Percentiles rank a stretch among this genome's conserved stretches.
Evolutionary conservation across 2,113 vertebrate genomes (phyloP).

Genomic region (Ascaphus truei): DNA sequence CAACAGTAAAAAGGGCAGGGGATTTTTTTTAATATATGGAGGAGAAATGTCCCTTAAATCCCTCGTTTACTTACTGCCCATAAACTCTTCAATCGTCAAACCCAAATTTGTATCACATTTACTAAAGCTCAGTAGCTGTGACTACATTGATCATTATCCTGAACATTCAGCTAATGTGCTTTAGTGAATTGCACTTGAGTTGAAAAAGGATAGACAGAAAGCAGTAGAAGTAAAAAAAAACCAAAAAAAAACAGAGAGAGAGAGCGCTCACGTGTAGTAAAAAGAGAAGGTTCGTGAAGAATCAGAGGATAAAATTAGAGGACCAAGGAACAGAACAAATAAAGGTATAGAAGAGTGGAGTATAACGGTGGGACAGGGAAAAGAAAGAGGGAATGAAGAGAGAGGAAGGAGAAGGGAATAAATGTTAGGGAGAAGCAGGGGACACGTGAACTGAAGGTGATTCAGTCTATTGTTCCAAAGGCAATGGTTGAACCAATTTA

Average conservation of each 20-base stretch:
- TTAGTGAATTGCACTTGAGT: conserved; percentile 30
- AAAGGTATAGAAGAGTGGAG: background rate
- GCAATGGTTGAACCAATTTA: background rate
- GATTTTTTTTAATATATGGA: background rate
- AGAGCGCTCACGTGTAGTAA: too few relatives aligned
- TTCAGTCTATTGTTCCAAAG: background rate
- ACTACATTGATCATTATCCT: background rate
- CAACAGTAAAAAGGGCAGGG: conserved; percentile 74
- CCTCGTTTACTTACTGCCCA: background rate
- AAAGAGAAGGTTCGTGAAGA: background rate
- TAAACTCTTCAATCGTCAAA: background rate
- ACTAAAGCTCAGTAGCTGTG: conserved; percentile 28
- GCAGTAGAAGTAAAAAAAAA: too few relatives aligned
- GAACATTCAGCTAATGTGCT: conserved; percentile 15
- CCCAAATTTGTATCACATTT: conserved; percentile 19
- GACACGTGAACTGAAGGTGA: background rate
- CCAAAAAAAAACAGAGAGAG: too few relatives aligned
- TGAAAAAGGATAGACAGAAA: background rate
- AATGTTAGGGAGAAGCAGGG: background rate
- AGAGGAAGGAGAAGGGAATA: background rate
- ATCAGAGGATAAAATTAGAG: background rate
- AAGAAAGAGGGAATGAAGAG: background rate
- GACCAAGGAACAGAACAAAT: background rate
- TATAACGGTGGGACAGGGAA: background rate
- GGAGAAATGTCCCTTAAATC: background rate